A percentile compares a stretch with the other conserved stretches of the same genome.
Conservation (phyloP, 2,888 invertebrate species). For the Aleiodes testaceus region DNA sequence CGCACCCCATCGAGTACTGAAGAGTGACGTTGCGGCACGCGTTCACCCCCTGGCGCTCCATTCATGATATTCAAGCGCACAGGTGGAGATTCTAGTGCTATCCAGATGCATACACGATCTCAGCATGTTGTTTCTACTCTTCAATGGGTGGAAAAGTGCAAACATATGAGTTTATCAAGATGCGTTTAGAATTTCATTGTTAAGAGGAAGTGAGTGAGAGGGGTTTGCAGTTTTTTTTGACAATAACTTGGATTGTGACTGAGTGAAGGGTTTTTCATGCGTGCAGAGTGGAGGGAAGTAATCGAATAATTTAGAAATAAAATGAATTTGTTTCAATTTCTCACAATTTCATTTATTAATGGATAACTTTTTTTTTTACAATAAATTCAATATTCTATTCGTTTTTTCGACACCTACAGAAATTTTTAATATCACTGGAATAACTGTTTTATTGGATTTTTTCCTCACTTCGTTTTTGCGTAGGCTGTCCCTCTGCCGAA, state of each 20-base stretch:
- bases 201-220: background rate
- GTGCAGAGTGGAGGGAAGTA: no score
- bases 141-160: constrained; percentile 48
- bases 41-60: constrained; percentile 31
- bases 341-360: no score
- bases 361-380: constrained; percentile 21
- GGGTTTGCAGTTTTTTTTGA: background rate
- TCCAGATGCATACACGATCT: constrained; percentile 51
- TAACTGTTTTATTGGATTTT: background rate
- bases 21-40: constrained; percentile 14
- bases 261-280: no score
- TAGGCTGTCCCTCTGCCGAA: constrained; percentile 55
- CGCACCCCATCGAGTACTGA: constrained; percentile 15
- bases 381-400: background rate
- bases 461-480: background rate
- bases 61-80: constrained; percentile 35
- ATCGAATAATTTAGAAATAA: no score
- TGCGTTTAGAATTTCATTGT: constrained; percentile 24
- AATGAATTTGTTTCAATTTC: no score
- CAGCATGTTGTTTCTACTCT: constrained; percentile 45
- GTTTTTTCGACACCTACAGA: background rate
- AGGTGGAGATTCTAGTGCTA: constrained; percentile 34
- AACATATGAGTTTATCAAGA: constrained; percentile 44
- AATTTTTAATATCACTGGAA: background rate
- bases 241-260: no score